Evolutionary conservation across 2,797 vertebrate genomes (phyloP).

Genomic region (Champsocephalus gunnari): DNA sequence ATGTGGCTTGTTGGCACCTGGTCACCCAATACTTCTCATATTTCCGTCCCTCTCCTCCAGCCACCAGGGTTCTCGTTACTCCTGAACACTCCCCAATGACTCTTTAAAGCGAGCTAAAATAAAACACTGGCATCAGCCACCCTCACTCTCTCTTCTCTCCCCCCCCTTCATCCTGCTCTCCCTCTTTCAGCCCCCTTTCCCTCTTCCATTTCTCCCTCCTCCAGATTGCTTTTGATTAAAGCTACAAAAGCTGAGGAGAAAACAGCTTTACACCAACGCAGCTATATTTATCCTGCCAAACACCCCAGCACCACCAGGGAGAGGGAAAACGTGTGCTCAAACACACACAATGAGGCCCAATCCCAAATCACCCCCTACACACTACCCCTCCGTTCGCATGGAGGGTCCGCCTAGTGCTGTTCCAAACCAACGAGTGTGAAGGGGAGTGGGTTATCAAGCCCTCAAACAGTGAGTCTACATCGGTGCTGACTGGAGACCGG

Average conservation of each 20-base stretch:
- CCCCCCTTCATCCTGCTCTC: slow-evolving; percentile 25
- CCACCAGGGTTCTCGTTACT: slow-evolving; percentile 80
- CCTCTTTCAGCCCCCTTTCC: slow-evolving; percentile 42
- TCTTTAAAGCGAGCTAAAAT: slow-evolving; percentile 83
- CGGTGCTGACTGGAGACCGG: too few species aligned
- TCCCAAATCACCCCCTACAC: too few species aligned
- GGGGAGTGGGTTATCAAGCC: too few species aligned
- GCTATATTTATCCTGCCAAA: slow-evolving; percentile 87
- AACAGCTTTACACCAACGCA: slow-evolving; percentile 83
- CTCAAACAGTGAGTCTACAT: too few species aligned
- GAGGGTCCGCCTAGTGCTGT: too few species aligned
- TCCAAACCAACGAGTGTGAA: too few species aligned
- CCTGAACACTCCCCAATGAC: slow-evolving; percentile 79
- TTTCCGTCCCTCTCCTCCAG: slow-evolving; percentile 62
- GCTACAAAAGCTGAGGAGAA: slow-evolving; percentile 82
- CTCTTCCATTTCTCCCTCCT: slow-evolving; percentile 77
- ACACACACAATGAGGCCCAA: slow-evolving; percentile 21
- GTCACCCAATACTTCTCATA: too few species aligned
- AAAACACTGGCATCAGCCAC: slow-evolving; percentile 79
- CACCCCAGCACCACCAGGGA: slow-evolving; percentile 81
- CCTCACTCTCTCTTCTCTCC: slow-evolving; percentile 24
- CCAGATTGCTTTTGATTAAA: slow-evolving; percentile 89
- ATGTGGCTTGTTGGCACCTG: too few species aligned
- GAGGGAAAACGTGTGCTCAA: slow-evolving; percentile 59
- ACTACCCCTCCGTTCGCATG: too few species aligned